Evolutionary conservation across 2,113 vertebrate species (phyloP), one percentile per base, ranked within the genome.

Genomic region (Campylomormyrus numenius): DNA sequence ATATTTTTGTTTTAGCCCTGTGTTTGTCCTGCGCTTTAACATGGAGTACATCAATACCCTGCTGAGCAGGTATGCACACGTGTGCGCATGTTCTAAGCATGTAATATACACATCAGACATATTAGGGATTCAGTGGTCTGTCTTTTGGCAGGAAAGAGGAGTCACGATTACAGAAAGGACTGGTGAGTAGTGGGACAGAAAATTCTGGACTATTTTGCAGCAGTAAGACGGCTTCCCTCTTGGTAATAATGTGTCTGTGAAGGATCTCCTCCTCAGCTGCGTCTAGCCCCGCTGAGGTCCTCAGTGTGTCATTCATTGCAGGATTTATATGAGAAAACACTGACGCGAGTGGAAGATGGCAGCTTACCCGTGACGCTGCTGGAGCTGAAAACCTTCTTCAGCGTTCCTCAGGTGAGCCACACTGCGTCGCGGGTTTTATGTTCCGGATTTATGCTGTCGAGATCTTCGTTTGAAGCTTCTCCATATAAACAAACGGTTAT

Each of bases 271-370:
- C 13, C 2, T 1, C 48, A 10, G 27, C 24, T 31, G 46, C 13
- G 1, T n/a, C 17, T 52, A 11, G 27, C 15, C 7, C 48, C 5
- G 49, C 19, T 3, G 85, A 15, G 74, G 13, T 80, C 74, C 74
- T 80, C 31, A 17, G 35, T 2, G 5, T 88, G 2, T 53, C 89
- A 48, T 83, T 70, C 48, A 24, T 89, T 93, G 11, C 93, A 99
- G 98, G 98, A 99, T 93, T 94, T 99, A 45, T 97, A 98, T 94
- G 97, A 98, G 94, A 97, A 96, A 92, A 96, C 95, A 93, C 96
- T 99, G 89, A 92, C 97, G 91, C 96, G 97, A 91, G 91, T 97
- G 86, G 97, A 97, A 91, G 95, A 98, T 62, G 90, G 94, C 45
- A 96, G 96, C 91, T 96, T 99, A 88, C 92, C 94, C 17, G 95